These are phyloP conservation scores for Athetis lepigone DNA, from an alignment of 2,888 invertebrate species.

Conservation along the genomic window DNA sequence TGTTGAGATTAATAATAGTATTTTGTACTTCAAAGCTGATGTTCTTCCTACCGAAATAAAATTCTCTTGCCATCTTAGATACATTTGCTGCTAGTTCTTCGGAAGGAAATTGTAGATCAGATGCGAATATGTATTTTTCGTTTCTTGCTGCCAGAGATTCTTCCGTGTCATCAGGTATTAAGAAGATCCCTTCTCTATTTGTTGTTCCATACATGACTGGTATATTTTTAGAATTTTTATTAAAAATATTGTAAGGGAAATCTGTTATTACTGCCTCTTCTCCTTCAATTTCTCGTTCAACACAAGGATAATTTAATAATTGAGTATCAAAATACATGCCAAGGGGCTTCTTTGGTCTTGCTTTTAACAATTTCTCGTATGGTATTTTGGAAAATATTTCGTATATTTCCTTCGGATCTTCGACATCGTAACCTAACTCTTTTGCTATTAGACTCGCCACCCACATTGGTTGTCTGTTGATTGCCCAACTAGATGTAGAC, in stretches of 20 bases:
- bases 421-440: conserved; percentile 75
- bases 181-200: conserved; percentile 80
- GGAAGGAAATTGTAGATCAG: conserved; percentile 79
- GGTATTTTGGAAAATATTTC: conserved; percentile 76
- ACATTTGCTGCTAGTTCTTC: conserved; percentile 73
- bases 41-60: conserved; percentile 85
- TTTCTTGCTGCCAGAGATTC: conserved; percentile 72
- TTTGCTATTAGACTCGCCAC: conserved; percentile 80
- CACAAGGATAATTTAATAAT: conserved; percentile 81
- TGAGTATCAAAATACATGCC: conserved; percentile 82
- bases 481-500: conserved; percentile 80
- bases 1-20: conserved; percentile 79
- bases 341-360: conserved; percentile 74
- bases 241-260: conserved; percentile 80
- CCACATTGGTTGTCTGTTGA: conserved; percentile 81
- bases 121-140: conserved; percentile 79
- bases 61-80: conserved; percentile 74
- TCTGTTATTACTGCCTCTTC: conserved; percentile 80
- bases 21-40: conserved; percentile 78
- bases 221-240: conserved; percentile 72
- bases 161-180: conserved; percentile 63
- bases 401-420: conserved; percentile 80
- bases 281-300: conserved; percentile 78
- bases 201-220: conserved; percentile 78
- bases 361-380: conserved; percentile 70